Base-by-base conservation (phyloP, 2,888 invertebrate genomes). In the Trissonchulus sp. region DNA sequence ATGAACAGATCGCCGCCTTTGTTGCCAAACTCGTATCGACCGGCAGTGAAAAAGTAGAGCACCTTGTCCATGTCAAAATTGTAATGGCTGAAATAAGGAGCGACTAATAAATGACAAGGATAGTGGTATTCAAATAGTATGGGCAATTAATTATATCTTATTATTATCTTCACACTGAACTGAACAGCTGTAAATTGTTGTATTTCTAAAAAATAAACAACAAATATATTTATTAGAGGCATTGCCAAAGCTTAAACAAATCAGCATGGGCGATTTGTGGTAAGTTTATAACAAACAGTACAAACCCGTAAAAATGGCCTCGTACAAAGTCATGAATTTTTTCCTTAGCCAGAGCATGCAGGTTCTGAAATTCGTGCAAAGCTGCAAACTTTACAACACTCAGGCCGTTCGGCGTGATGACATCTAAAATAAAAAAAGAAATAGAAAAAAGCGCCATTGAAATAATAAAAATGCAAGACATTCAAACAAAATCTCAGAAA, bases 281-380 rank as follows among this genome's bases (percentile, higher is more conserved):
- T n/a, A n/a, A n/a, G n/a, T n/a, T n/a, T n/a, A n/a, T n/a, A n/a
- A n/a, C n/a, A n/a, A n/a, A n/a, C n/a, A n/a, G n/a, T n/a, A n/a
- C n/a, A n/a, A n/a, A 94, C 94, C 99, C 99, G 87, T 99, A 95
- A 85, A 99, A 99, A 83, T 99, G 99, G 69, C 99, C 99, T 63
- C 98, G 89, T 0, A 97, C 90, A 84, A 99, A 99, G 84, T 98
- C 95, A 82, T 99, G 92, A 79, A 99, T 95, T 87, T 96, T 98
- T 81, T 99, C 98, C 85, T 99, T 99, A 76, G 94, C 91, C 63
- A 93, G 85, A 0, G 99, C 98, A 87, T 99, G 99, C 35, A 98
- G 87, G 86, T 99, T 99, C 87, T 99, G 99, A 85, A 99, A 99
- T 88, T 99, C 99, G 86, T 99, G 99, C 8, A 99, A 87, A 0